phyloP scores from a whole-genome alignment of 2,888 invertebrate species.

The Xestia sexstrigata region DNA sequence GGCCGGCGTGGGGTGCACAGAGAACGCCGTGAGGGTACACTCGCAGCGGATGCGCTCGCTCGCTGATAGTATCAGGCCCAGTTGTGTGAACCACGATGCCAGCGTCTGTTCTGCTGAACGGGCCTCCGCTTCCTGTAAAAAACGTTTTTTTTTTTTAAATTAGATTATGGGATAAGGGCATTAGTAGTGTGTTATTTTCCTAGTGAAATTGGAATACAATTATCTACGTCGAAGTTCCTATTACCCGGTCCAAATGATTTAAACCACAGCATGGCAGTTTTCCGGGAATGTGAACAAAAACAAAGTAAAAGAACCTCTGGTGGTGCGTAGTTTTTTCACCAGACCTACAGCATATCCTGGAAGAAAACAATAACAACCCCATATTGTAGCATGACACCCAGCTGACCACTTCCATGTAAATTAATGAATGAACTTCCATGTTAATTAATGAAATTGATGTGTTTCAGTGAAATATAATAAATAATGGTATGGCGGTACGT shows the following conservation, averaged over 20 bases:
- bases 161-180: too few relatives aligned
- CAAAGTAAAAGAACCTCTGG: too few relatives aligned
- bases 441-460: not conserved
- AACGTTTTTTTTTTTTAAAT: not conserved
- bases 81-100: constrained; percentile 91
- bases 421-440: not conserved
- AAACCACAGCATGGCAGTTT: too few relatives aligned
- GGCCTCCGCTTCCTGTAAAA: constrained; percentile 89
- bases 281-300: too few relatives aligned
- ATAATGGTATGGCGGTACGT: too few relatives aligned
- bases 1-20: constrained; percentile 92
- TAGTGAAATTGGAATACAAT: not conserved
- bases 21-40: constrained; percentile 94
- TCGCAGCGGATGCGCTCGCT: constrained; percentile 92
- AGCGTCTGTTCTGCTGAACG: constrained; percentile 89
- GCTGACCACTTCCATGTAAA: too few relatives aligned
- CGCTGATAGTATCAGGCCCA: constrained; percentile 91
- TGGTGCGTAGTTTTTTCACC: too few relatives aligned
- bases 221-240: not conserved
- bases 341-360: too few relatives aligned
- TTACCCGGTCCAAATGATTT: too few relatives aligned
- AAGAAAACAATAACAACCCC: too few relatives aligned
- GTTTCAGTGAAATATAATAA: not conserved
- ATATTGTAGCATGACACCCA: too few relatives aligned
- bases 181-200: too few relatives aligned